Base-by-base conservation (phyloP, 2,113 vertebrate species). In the Phylloscopus trochilus region DNA sequence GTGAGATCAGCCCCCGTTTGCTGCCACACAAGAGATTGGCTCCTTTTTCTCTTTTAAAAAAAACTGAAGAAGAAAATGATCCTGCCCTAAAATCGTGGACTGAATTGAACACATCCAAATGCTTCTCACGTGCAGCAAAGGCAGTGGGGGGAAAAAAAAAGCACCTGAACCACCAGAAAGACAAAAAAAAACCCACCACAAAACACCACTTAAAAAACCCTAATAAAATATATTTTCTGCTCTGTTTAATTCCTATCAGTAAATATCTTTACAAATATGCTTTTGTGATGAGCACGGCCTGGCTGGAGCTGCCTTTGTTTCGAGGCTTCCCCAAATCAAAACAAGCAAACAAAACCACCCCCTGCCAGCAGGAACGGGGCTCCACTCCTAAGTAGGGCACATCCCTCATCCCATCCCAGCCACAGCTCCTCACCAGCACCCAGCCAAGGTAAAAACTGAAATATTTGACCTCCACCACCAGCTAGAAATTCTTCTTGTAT, bases 271-370 rank as follows among this genome's bases (percentile, higher is more conserved):
- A 83, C 56, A 77, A 83, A 77, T 43, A 20, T 7, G 68, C 64
- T 74, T 86, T 76, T 80, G 73, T 88, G 84, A 93, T 11, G 76
- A 95, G 83, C 82, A 44, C 0, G 0, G 85, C 72, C 73, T 39
- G 85, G 6, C 41, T 77, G 44, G 47, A 31, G 75, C 83, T 94
- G 84, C 74, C 44, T 94, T 96, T 93, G 88, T 94, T 91, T 95
- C 0, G 21, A 52, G 20, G 3, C 31, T 95, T 86, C 88, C 88
- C 72, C 68, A 95, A 94, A 95, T 27, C 47, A 74, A 81, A 94
- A 93, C 92, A 88, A 67, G 76, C 11, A 83, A 92, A 89, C 90
- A 92, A 70, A 95, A 83, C 76, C 64, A 77, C 23, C 76, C 93
- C 92, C 94, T 89, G 88, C 94, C 90, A 92, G 93, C 60, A 86